phyloP scores from a whole-genome alignment of 2,113 vertebrate genomes.

The Amia ocellicauda region DNA sequence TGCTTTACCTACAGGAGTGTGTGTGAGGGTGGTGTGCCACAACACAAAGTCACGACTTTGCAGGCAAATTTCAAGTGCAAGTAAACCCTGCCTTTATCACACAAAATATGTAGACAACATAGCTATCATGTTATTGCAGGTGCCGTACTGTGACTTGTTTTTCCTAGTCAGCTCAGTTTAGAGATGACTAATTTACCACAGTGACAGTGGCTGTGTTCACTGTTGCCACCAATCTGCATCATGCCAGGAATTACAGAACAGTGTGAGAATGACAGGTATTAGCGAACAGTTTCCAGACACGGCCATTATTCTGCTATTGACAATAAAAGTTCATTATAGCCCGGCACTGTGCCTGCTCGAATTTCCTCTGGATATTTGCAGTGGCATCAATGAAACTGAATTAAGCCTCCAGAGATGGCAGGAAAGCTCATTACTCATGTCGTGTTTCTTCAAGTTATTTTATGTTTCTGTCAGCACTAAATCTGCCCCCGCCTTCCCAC shows the following conservation, averaged over 20 bases:
- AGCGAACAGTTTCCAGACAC: not conserved
- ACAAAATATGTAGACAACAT: too few species aligned
- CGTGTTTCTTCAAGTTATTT: not conserved
- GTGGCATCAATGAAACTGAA: not conserved
- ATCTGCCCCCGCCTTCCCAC: not conserved
- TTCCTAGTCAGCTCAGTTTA: too few species aligned
- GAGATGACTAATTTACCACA: too few species aligned
- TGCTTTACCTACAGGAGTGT: too few species aligned
- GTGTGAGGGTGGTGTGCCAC: too few species aligned
- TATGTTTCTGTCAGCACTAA: not conserved
- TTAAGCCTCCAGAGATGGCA: not conserved
- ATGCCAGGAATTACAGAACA: not conserved
- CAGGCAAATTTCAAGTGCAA: too few species aligned
- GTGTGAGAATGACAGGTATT: not conserved
- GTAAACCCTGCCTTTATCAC: too few species aligned
- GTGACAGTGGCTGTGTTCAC: too few species aligned
- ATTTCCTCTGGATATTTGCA: not conserved
- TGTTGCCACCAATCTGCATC: too few species aligned
- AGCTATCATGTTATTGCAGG: too few species aligned
- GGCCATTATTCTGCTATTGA: not conserved
- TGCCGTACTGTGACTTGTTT: too few species aligned
- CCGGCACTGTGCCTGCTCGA: not conserved
- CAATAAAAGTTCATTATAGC: not conserved
- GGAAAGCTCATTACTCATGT: not conserved
- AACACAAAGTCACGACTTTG: too few species aligned